Evolutionary conservation across 30 jellyfish, hydroid and myxozoan genomes (phyloP), one percentile per base, ranked within the genome.

Genomic region (Morbakka virulenta): DNA sequence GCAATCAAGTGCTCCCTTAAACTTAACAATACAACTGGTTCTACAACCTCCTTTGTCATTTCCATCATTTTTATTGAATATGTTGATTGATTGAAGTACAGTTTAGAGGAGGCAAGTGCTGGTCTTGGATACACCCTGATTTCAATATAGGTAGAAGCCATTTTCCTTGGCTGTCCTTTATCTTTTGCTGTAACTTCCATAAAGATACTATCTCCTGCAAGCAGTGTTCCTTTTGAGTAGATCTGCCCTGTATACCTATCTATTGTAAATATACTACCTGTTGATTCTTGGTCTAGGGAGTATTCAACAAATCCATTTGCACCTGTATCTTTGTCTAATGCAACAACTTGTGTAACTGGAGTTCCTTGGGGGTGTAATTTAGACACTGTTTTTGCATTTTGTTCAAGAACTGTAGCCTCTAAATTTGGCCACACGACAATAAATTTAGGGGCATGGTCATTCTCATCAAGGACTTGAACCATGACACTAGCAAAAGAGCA

Each of bases 381-480:
- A 0, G 73, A 81, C 11, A 23, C 35, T n/a, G 81, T 28, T 25
- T 41, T 26, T 14, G 82, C 82, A 63, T 64, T 57, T 62, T 83
- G 95, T 30, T 74, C 82, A 4, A 81, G 49, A 62, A 62, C 69
- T 9, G 32, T 9, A 0, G 62, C 21, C 17, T 29, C 32, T 23
- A 30, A 47, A 25, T 22, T 25, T 21, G 35, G 11, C 36, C 11
- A 69, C 31, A 35, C 32, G 9, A 9, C 49, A 20, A 32, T 17
- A 14, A 67, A 62, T 17, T 27, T 68, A 3, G 99, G 99, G 27
- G 67, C 84, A 79, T 87, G 67, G 66, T 93, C 99, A 86, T 93
- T 93, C 26, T 48, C 72, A 79, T 93, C 99, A 20, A 69, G 72
- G 17, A 93, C 96, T 17, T 74, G 48, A 12, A 93, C 64, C 25